Percentiles rank a stretch among this genome's conserved stretches.
Evolutionary conservation across 2,113 vertebrate genomes (phyloP).

Genomic region (Vireo altiloquus): DNA sequence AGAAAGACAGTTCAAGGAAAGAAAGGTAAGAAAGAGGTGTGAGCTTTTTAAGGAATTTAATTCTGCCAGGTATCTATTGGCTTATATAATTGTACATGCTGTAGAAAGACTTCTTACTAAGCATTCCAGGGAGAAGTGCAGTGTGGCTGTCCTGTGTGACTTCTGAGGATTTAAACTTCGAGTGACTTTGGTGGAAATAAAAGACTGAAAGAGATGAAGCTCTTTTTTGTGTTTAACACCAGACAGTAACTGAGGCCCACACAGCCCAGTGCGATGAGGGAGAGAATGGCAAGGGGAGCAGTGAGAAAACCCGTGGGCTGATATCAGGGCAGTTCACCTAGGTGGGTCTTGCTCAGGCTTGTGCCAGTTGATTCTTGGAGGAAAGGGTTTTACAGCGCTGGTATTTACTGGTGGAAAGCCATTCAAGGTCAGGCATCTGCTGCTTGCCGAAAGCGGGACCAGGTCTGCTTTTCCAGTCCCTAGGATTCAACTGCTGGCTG

Average conservation of each 20-base stretch:
- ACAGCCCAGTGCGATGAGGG: rapidly evolving
- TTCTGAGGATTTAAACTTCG: not conserved
- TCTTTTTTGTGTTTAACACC: not conserved
- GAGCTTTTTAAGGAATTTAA: not conserved
- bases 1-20: not conserved
- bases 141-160: too few species aligned
- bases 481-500: not conserved
- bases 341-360: not conserved
- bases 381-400: not conserved
- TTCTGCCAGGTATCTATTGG: not conserved
- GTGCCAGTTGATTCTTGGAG: not conserved
- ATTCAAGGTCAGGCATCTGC: not conserved
- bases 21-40: not conserved
- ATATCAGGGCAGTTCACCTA: not conserved
- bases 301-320: rapidly evolving
- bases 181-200: not conserved
- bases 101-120: not conserved
- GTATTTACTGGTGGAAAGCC: not conserved
- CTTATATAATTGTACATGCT: not conserved
- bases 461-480: not conserved
- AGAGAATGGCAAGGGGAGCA: not conserved
- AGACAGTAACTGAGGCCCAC: rapidly evolving
- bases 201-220: not conserved
- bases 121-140: not conserved
- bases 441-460: not conserved